Base-by-base conservation (phyloP, 2,797 vertebrate genomes). In the Crypturellus tataupa region DNA sequence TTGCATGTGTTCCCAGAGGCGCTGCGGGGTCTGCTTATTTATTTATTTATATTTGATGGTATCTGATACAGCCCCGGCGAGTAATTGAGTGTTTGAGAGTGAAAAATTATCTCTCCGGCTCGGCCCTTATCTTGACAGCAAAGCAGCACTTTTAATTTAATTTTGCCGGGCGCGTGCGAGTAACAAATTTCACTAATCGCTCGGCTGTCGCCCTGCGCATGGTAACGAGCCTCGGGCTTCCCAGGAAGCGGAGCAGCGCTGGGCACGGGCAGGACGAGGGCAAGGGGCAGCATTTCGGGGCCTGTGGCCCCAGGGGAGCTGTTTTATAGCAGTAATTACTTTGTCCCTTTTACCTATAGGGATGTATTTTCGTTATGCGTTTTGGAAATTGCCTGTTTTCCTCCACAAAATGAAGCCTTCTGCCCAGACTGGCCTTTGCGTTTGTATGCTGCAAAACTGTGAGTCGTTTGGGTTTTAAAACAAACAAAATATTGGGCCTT, bases 31-130 rank as follows among this genome's bases (percentile, higher is more conserved):
- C 94, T 84, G 24, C 24, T 72, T 12, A 12, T 27, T 75, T 12
- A 16, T 31, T 92, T 96, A 85, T 72, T 94, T 96, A 90, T 89
- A 96, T 96, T 88, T 70, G 89, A 94, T 96, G 95, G 94, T 97
- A 98, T 98, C 97, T 97, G 97, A 98, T 98, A 94, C 97, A 97
- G 96, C 97, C 94, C 97, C 96, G 63, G 96, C 94, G 90, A 96
- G 97, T 98, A 98, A 98, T 98, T 98, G 98, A 98, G 98, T 98
- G 97, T 98, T 98, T 97, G 98, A 97, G 97, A 98, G 96, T 97
- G 97, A 98, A 98, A 97, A 98, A 98, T 98, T 97, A 98, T 98
- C 98, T 98, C 97, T 94, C 96, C 65, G 92, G 97, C 98, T 97
- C 96, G 97, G 97, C 96, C 97, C 98, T 98, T 98, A 98, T 98